Evolutionary conservation across 1,140 invertebrate species (phyloP).

Genomic region (Heliconius nattereri): DNA sequence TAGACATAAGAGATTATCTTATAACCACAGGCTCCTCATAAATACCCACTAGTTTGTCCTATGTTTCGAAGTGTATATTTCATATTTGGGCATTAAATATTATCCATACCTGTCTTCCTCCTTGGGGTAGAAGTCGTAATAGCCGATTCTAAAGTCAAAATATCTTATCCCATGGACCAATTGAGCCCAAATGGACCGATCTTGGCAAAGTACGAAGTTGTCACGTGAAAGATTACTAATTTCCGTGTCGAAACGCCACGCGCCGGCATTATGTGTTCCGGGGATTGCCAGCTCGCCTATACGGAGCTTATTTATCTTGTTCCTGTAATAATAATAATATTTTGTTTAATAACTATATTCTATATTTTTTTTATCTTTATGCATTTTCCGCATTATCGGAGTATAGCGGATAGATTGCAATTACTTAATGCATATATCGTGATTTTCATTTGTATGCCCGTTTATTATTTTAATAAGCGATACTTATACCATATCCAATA

Average conservation of each 20-base stretch:
- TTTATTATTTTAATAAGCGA: background rate
- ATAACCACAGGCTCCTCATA: background rate
- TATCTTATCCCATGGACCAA: slow-evolving; percentile 91
- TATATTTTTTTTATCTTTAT: background rate
- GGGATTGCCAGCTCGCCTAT: slow-evolving; percentile 68
- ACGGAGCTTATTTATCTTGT: slow-evolving; percentile 66
- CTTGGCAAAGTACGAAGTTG: slow-evolving; percentile 83
- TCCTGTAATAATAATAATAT: slow-evolving; percentile 40
- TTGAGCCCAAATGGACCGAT: slow-evolving; percentile 89
- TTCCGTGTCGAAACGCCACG: slow-evolving; percentile 71
- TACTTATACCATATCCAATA: too few relatives aligned
- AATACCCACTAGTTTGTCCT: background rate
- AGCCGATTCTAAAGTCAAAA: slow-evolving; percentile 86
- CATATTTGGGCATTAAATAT: background rate
- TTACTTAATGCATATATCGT: background rate
- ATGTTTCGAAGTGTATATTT: background rate
- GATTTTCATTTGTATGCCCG: background rate
- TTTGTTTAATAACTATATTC: too few relatives aligned
- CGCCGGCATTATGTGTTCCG: slow-evolving; percentile 76
- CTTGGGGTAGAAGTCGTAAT: slow-evolving; percentile 63
- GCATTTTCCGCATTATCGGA: background rate
- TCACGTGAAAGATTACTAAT: slow-evolving; percentile 60
- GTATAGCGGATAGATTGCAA: background rate
- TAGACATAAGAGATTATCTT: background rate
- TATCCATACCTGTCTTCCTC: slow-evolving; percentile 62